Percentiles rank a stretch among this genome's conserved stretches.
Evolutionary conservation across 2,888 invertebrate genomes (phyloP).

Genomic region (Patella pellucida): DNA sequence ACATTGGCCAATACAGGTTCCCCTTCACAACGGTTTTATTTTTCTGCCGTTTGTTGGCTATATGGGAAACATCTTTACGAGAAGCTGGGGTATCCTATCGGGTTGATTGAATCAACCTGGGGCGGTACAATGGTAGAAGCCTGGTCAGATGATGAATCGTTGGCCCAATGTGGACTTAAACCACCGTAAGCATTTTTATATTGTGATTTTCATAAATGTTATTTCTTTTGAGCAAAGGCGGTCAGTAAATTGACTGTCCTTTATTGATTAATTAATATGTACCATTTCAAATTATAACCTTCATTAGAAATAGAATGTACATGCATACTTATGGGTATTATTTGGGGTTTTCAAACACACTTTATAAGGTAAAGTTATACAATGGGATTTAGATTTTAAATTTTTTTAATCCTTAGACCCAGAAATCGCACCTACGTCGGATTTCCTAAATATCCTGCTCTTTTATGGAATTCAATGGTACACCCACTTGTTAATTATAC

Average conservation of each 20-base stretch:
- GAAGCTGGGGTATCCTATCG: slow-evolving; percentile 57
- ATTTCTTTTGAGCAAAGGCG: no score
- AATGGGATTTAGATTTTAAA: no score
- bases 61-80: slow-evolving; percentile 60
- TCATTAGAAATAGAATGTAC: no score
- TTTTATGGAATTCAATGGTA: slow-evolving; percentile 68
- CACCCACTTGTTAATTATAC: slow-evolving; percentile 61
- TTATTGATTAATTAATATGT: no score
- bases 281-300: no score
- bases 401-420: not conserved
- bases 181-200: not conserved
- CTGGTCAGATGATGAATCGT: slow-evolving; percentile 58
- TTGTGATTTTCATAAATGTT: no score
- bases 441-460: slow-evolving; percentile 20
- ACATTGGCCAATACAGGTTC: no score
- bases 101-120: slow-evolving; percentile 53
- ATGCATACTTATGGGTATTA: no score
- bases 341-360: no score
- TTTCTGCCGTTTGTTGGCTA: slow-evolving; percentile 68
- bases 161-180: slow-evolving; percentile 50
- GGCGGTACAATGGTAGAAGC: slow-evolving; percentile 62
- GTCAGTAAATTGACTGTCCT: no score
- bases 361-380: no score
- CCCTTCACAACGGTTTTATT: slow-evolving; percentile 34
- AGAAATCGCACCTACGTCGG: not conserved